These are phyloP conservation scores for Allygus modestus DNA, from an alignment of 2,888 invertebrate genomes.

Conservation along the genomic window DNA sequence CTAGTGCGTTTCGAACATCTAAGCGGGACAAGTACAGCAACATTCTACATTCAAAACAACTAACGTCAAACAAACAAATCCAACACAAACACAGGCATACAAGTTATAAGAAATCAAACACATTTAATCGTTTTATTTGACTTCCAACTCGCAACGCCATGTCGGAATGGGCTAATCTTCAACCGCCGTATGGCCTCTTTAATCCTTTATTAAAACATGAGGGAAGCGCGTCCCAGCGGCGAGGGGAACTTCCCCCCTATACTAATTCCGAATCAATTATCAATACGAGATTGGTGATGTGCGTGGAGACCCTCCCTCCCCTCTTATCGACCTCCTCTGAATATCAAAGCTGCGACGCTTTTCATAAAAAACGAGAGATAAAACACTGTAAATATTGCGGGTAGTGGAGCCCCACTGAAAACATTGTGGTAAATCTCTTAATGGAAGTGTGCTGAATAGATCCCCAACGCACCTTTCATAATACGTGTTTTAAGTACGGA, in stretches of 20 bases:
- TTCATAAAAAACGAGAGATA: not conserved
- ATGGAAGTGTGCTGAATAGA: constrained; percentile 1
- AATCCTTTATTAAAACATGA: constrained; percentile 60
- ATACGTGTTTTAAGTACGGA: not conserved
- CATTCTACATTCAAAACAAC: too few relatives aligned
- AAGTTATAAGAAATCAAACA: too few relatives aligned
- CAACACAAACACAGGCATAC: too few relatives aligned
- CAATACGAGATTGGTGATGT: constrained; percentile 58
- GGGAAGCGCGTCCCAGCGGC: constrained; percentile 1
- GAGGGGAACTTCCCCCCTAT: not conserved
- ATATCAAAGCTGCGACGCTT: not conserved
- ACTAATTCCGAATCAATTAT: constrained; percentile 58
- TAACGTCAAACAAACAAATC: too few relatives aligned
- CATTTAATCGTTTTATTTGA: not conserved
- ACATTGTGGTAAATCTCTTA: constrained; percentile 28
- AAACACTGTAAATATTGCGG: not conserved
- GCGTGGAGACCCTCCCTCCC: not conserved
- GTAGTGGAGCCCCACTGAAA: not conserved
- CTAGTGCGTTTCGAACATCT: too few relatives aligned
- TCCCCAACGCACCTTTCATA: not conserved
- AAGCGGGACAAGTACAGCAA: too few relatives aligned
- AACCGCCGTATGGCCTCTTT: constrained; percentile 48
- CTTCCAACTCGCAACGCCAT: not conserved
- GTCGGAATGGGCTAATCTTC: constrained; percentile 45
- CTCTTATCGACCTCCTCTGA: not conserved